Evolutionary conservation across 2,888 invertebrate species (phyloP).

Genomic region (Craniophora ligustri): DNA sequence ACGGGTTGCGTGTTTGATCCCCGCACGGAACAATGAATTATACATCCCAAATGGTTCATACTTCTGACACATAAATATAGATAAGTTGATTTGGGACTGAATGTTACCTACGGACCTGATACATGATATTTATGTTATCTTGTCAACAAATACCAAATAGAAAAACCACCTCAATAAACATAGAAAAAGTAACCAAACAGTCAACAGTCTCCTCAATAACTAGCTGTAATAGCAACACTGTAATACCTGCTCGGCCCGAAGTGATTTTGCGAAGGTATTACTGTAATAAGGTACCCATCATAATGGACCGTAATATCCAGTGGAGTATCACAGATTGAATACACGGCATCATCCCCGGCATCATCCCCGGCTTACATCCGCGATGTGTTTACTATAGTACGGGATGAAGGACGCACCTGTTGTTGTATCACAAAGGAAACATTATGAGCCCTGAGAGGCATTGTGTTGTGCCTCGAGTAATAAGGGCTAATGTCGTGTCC

Average conservation of each 20-base stretch:
- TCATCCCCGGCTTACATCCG: conserved; percentile 29
- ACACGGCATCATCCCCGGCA: conserved; percentile 28
- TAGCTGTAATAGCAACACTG: no score
- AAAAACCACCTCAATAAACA: no score
- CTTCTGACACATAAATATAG: no score
- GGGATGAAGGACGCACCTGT: conserved; percentile 42
- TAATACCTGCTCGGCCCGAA: not conserved
- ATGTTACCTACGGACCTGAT: no score
- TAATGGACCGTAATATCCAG: conserved; percentile 28
- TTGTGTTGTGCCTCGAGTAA: conserved; percentile 47
- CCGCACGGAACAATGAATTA: no score
- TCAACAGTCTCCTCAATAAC: not conserved
- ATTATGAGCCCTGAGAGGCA: conserved; percentile 42
- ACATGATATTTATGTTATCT: no score
- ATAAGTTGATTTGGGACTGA: no score
- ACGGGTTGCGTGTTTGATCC: no score
- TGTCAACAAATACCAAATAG: no score
- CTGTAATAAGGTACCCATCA: conserved; percentile 20
- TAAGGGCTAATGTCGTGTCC: conserved; percentile 43
- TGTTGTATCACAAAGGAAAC: conserved; percentile 47
- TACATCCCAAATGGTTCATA: no score
- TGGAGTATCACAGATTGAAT: conserved; percentile 21
- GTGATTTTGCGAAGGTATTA: conserved; percentile 2
- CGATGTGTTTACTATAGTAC: conserved; percentile 43
- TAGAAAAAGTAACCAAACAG: not conserved